These are phyloP conservation scores for Spea bombifrons DNA, from an alignment of 2,113 vertebrate genomes.

Conservation along the genomic window DNA sequence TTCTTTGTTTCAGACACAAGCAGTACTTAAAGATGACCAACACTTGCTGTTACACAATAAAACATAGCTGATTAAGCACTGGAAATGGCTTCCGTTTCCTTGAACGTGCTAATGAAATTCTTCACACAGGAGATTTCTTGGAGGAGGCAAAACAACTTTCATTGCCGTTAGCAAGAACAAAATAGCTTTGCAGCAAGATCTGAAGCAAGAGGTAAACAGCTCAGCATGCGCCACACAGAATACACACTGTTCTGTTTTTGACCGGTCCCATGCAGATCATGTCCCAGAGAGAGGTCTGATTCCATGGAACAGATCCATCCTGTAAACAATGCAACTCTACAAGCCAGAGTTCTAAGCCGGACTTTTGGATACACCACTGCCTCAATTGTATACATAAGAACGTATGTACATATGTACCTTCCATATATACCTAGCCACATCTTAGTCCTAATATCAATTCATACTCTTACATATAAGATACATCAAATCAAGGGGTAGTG, in stretches of 20 bases:
- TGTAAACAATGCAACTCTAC: slow-evolving; percentile 3
- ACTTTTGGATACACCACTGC: not conserved
- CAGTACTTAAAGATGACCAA: too few relatives aligned
- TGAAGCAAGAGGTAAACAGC: slow-evolving; percentile 13
- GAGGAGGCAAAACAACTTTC: not conserved
- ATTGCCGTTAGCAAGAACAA: not conserved
- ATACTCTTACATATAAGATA: too few relatives aligned
- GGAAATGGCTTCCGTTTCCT: not conserved
- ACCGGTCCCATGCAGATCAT: slow-evolving; percentile 9
- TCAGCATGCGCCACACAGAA: not conserved
- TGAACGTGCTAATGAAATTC: not conserved
- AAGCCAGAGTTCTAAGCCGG: not conserved
- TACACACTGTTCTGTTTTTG: slow-evolving; percentile 22
- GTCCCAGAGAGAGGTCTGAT: slow-evolving; percentile 10
- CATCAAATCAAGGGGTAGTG: too few relatives aligned
- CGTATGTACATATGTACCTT: not conserved
- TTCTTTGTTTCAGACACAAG: too few relatives aligned
- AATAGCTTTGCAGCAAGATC: slow-evolving; percentile 13
- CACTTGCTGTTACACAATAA: too few relatives aligned
- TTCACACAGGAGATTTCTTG: not conserved
- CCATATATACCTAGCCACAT: too few relatives aligned
- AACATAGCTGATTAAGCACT: not conserved
- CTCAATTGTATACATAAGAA: not conserved
- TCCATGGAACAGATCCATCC: slow-evolving; percentile 14
- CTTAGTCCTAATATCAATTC: too few relatives aligned